Percentiles rank a stretch among this genome's conserved stretches.
phyloP scores from a whole-genome alignment of 64 coral and sea anemone species.

The Pachyseris speciosa region DNA sequence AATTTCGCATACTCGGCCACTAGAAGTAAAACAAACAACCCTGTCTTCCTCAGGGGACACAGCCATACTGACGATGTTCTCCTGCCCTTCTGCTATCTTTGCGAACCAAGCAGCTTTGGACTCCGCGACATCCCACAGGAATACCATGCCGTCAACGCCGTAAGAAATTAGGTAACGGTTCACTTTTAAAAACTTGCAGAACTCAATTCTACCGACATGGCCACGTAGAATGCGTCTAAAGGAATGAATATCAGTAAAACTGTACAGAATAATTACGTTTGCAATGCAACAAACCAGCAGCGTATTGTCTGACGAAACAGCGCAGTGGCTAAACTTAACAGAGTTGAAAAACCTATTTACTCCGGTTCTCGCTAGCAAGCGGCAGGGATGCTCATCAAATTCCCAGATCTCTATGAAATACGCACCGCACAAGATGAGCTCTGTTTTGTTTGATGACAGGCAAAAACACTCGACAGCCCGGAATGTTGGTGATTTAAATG shows the following conservation, averaged over 20 bases:
- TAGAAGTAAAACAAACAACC: neutral
- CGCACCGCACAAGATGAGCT: too few species aligned
- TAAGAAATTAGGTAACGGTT: slow-evolving; percentile 36
- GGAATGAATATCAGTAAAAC: neutral
- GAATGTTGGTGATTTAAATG: neutral
- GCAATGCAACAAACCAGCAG: slow-evolving; percentile 51
- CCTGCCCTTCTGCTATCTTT: too few species aligned
- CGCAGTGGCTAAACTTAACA: neutral
- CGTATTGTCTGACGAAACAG: neutral
- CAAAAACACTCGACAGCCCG: neutral
- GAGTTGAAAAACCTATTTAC: neutral
- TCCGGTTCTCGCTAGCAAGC: neutral
- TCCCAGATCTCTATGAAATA: neutral
- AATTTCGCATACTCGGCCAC: neutral
- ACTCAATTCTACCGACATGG: slow-evolving; percentile 31
- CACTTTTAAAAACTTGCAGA: slow-evolving; percentile 23
- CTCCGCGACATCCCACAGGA: slow-evolving; percentile 13
- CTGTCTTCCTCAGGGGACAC: slow-evolving; percentile 36
- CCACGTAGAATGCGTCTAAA: neutral
- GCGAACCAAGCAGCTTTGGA: slow-evolving; percentile 4
- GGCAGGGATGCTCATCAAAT: neutral
- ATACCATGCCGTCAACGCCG: neutral
- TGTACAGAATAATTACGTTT: slow-evolving; percentile 16
- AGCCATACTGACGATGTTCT: too few species aligned
- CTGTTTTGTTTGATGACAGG: neutral